Evolutionary conservation across 1,140 invertebrate genomes (phyloP).

Genomic region (Drosophila murphyi): DNA sequence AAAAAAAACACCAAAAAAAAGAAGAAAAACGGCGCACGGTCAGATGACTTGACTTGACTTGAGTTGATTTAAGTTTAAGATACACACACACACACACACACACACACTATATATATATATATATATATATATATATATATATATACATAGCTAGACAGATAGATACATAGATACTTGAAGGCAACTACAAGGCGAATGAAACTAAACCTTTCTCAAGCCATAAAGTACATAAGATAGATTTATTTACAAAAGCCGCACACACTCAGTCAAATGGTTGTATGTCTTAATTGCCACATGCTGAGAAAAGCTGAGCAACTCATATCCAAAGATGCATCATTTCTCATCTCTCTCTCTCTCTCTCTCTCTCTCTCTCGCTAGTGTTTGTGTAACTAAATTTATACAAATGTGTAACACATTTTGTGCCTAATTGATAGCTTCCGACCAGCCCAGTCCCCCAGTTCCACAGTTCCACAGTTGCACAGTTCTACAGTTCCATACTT

Average conservation of each 20-base stretch:
- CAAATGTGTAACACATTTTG: slow-evolving; percentile 81
- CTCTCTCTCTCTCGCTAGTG: slow-evolving; percentile 27
- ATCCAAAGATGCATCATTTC: slow-evolving; percentile 38
- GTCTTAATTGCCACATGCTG: slow-evolving; percentile 77
- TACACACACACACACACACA: slow-evolving; percentile 20
- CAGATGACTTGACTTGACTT: slow-evolving; percentile 57
- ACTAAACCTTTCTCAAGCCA: slow-evolving; percentile 79
- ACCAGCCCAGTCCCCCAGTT: slow-evolving; percentile 47
- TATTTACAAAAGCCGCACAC: slow-evolving; percentile 72
- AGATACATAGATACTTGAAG: slow-evolving; percentile 4
- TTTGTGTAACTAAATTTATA: slow-evolving; percentile 78
- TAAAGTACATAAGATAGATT: slow-evolving; percentile 75
- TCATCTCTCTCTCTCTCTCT: slow-evolving; percentile 5
- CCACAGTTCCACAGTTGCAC: background rate
- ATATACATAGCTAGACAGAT: background rate
- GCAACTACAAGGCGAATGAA: slow-evolving; percentile 61
- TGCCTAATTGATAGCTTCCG: slow-evolving; percentile 81
- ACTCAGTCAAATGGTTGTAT: slow-evolving; percentile 8
- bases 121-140: background rate
- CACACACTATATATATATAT: no score
- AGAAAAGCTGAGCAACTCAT: slow-evolving; percentile 45
- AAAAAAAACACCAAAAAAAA: slow-evolving; percentile 30
- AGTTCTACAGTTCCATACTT: slow-evolving; percentile 1
- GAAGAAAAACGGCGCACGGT: slow-evolving; percentile 68
- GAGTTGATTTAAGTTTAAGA: slow-evolving; percentile 40